Evolutionary conservation across 2,888 invertebrate genomes (phyloP), one percentile per base, ranked within the genome.

Genomic region (Mesochorus sp.): DNA sequence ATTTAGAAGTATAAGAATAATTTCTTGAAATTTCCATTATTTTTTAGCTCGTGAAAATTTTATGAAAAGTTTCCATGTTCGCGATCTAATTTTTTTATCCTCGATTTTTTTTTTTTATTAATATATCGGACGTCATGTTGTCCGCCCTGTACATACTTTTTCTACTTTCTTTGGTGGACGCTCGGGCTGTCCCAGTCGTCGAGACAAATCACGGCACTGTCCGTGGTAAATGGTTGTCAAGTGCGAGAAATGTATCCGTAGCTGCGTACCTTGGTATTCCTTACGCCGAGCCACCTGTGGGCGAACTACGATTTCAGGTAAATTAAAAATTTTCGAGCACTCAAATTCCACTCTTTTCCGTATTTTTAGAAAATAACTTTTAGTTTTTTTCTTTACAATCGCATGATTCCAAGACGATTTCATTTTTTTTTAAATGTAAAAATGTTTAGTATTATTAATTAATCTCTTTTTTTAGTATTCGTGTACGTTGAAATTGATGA

Each of bases 261-360:
- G 85, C 85, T 0, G 82, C 83, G n/a, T 90, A 85, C 77, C 83
- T 88, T 5, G 90, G 89, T 0, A 76, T 90, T 6, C 90, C 90
- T 0, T 90, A 88, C 8, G 90, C 90, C 3, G 67, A 83, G 42
- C 87, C 90, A 2, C 90, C 90, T 0, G 3, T 85, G 0, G 87
- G 83, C 0, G 59, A 81, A 2, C 80, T 88, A 0, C 82, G 90
- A 39, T 90, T 90, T 59, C 84, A 85, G 86, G 90, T 90, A 80
- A 75, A 26, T 14, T 4, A n/a, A 37, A 37, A n/a, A 37, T 62
- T 44, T 3, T 5, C 17, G 3, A 28, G 8, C 28, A 24, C 21
- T 12, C n/a, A n/a, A n/a, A n/a, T n/a, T n/a, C n/a, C n/a, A n/a
- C n/a, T n/a, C n/a, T n/a, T n/a, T n/a, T 28, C 12, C 12, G 8